Conservation (phyloP, 2,888 invertebrate species). For the Stenolophus ochropezus region DNA sequence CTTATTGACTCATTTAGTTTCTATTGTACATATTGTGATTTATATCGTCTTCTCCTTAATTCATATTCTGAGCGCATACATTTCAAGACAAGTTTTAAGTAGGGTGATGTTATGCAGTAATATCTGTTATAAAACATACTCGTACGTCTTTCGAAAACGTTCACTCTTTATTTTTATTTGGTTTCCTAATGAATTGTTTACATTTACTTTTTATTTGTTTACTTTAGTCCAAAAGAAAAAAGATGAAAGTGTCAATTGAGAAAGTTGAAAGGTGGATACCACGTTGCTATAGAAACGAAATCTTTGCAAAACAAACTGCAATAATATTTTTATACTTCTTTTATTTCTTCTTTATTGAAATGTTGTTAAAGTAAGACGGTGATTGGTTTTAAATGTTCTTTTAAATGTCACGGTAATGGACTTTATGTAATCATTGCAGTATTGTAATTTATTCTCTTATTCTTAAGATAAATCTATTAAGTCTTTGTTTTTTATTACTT, state of each 20-base stretch:
- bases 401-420: neutral
- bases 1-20: neutral
- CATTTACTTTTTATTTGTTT: constrained; percentile 23
- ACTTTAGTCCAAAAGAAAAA: constrained; percentile 22
- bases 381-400: neutral
- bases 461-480: neutral
- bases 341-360: neutral
- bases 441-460: neutral
- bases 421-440: neutral
- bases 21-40: neutral
- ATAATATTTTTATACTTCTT: neutral
- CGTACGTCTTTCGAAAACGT: neutral
- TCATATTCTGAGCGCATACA: neutral
- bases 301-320: constrained; percentile 3
- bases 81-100: constrained; percentile 30
- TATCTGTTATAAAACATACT: neutral
- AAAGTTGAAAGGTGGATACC: constrained; percentile 41
- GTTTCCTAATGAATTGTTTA: constrained; percentile 37
- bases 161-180: constrained; percentile 2
- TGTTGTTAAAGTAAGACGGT: neutral
- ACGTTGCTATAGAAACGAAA: neutral
- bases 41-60: neutral
- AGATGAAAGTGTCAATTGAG: constrained; percentile 39
- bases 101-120: constrained; percentile 28
- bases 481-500: neutral